Conservation (phyloP, 2,113 vertebrate genomes). For the Pseudorhombus dupliciocellatus region DNA sequence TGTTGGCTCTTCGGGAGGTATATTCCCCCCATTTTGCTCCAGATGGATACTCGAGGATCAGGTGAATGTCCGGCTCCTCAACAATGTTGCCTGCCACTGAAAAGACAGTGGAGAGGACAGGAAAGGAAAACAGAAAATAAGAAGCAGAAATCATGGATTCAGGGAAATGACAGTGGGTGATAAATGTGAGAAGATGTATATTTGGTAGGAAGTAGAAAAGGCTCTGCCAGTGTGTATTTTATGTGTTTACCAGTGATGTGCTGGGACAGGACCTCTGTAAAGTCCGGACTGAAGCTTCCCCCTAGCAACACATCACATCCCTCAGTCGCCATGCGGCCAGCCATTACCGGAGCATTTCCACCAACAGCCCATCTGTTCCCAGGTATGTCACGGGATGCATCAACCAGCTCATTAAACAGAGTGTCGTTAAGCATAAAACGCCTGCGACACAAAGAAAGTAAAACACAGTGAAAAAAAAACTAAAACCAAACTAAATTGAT, state of each 20-base stretch:
- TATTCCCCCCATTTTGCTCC: constrained; percentile 83
- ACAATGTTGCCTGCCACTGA: constrained; percentile 83
- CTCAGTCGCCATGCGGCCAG: constrained; percentile 83
- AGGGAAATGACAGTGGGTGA: neutral
- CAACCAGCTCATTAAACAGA: constrained; percentile 82
- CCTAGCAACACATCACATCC: constrained; percentile 86
- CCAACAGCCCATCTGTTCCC: constrained; percentile 86
- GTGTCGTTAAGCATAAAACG: constrained; percentile 83
- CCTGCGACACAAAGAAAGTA: constrained; percentile 57
- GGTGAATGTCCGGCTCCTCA: constrained; percentile 85
- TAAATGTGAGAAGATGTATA: neutral
- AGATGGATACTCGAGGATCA: constrained; percentile 85
- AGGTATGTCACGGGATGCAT: constrained; percentile 81
- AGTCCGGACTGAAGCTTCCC: constrained; percentile 82
- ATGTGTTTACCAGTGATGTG: constrained; percentile 80
- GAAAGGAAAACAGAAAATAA: neutral
- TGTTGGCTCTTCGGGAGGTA: constrained; percentile 84
- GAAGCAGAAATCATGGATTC: neutral
- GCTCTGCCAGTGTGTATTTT: neutral
- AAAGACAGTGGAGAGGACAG: neutral
- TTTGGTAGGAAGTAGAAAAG: neutral
- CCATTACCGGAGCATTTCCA: constrained; percentile 87
- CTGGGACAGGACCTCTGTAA: constrained; percentile 80
- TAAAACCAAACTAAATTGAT: neutral
- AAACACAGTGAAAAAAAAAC: neutral